These are phyloP conservation scores for Calameuta idolon DNA, from an alignment of 2,888 invertebrate species.

Conservation along the genomic window DNA sequence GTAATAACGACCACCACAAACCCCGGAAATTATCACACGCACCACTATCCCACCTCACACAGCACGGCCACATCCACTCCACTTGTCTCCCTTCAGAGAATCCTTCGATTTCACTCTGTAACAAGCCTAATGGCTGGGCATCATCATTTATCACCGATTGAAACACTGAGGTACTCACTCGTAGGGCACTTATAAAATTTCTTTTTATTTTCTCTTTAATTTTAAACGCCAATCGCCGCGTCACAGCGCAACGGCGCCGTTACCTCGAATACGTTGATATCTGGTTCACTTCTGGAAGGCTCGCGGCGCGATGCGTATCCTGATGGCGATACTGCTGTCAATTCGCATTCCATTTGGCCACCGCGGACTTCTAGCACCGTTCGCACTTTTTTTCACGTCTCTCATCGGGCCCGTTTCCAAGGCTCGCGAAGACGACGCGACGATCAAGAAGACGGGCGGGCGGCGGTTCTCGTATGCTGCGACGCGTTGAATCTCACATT, in stretches of 20 bases:
- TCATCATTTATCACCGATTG: background rate
- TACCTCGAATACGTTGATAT: background rate
- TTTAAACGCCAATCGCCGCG: background rate
- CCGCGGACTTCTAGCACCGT: conserved; percentile 40
- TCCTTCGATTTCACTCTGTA: background rate
- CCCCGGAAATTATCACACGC: conserved; percentile 17
- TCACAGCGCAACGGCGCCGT: background rate
- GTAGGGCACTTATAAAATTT: background rate
- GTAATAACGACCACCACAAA: conserved; percentile 48
- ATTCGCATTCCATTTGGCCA: conserved; percentile 40
- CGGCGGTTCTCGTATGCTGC: background rate
- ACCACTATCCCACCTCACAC: conserved; percentile 40
- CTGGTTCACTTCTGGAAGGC: background rate
- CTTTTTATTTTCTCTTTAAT: background rate
- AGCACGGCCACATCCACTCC: conserved; percentile 53
- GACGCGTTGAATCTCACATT: background rate
- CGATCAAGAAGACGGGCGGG: background rate
- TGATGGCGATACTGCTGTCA: background rate
- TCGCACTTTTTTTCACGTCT: conserved; percentile 26
- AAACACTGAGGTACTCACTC: background rate
- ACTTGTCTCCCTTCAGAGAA: conserved; percentile 3
- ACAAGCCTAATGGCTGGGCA: background rate
- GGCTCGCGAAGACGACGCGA: background rate
- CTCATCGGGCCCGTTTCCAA: conserved; percentile 36
- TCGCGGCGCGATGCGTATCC: background rate